phyloP scores from a whole-genome alignment of 2,797 vertebrate genomes.

The Darevskia nairensis region DNA sequence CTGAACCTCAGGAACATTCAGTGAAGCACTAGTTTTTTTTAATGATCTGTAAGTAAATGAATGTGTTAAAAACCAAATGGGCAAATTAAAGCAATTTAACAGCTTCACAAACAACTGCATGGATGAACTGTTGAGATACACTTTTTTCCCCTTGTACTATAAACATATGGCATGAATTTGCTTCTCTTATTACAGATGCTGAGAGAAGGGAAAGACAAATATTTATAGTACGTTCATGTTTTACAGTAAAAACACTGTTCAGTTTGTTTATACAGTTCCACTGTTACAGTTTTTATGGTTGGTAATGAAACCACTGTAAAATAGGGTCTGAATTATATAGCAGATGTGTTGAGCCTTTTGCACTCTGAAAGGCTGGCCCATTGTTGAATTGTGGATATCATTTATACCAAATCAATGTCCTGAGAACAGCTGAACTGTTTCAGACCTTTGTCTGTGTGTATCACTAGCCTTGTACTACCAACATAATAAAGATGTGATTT shows the following conservation, averaged over 20 bases:
- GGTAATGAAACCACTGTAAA: slow-evolving; percentile 88
- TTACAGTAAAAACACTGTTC: slow-evolving; percentile 87
- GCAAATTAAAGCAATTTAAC: slow-evolving; percentile 68
- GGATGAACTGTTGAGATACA: slow-evolving; percentile 72
- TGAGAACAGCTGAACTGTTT: slow-evolving; percentile 47
- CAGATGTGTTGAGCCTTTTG: slow-evolving; percentile 81
- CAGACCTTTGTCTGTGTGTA: slow-evolving; percentile 3
- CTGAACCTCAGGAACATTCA: background rate
- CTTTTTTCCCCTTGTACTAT: slow-evolving; percentile 71
- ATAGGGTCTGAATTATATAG: slow-evolving; percentile 83
- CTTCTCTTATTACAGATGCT: slow-evolving; percentile 82
- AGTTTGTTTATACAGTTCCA: slow-evolving; percentile 90
- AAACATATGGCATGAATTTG: slow-evolving; percentile 85
- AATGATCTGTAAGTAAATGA: slow-evolving; percentile 50
- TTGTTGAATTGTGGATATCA: slow-evolving; percentile 54
- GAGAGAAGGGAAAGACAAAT: slow-evolving; percentile 84
- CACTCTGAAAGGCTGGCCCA: slow-evolving; percentile 61
- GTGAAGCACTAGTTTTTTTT: slow-evolving; percentile 26
- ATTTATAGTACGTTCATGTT: slow-evolving; percentile 87
- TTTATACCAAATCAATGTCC: slow-evolving; percentile 27
- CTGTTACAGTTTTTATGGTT: slow-evolving; percentile 87
- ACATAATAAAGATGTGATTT: background rate
- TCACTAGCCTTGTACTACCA: slow-evolving; percentile 20
- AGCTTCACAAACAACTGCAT: slow-evolving; percentile 60
- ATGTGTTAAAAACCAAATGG: slow-evolving; percentile 50